These are phyloP conservation scores for Globodera rostochiensis DNA, from an alignment of 1,140 invertebrate species.

Conservation along the genomic window DNA sequence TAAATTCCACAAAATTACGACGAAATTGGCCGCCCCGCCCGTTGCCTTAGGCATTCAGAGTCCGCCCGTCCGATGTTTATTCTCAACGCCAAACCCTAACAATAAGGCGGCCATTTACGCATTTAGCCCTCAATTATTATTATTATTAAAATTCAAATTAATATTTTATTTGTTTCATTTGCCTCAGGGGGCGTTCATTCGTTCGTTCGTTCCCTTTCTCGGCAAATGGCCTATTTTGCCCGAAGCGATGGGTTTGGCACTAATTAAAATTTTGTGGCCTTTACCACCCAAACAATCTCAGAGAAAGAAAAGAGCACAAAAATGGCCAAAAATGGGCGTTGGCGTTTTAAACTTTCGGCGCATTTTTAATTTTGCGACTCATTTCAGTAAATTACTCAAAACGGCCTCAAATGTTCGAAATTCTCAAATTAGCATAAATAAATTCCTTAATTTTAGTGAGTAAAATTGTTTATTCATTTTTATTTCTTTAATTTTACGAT, in stretches of 20 bases:
- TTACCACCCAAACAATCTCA: background rate
- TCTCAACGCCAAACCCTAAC: background rate
- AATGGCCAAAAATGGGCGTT: background rate
- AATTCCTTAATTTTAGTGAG: background rate
- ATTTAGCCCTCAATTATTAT: background rate
- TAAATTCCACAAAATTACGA: too few species aligned
- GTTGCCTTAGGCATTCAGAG: background rate
- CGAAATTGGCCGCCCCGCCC: too few species aligned
- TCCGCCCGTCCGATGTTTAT: background rate
- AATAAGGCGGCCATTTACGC: background rate
- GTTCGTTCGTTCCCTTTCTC: background rate
- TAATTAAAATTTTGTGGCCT: background rate
- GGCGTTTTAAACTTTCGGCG: background rate
- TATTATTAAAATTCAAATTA: too few species aligned
- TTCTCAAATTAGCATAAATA: too few species aligned
- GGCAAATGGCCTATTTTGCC: background rate
- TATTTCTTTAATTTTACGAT: background rate
- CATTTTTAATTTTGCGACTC: background rate
- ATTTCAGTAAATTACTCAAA: background rate
- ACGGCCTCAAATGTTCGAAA: too few species aligned
- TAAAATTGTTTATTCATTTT: background rate
- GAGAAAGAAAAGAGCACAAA: too few species aligned
- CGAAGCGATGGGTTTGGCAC: background rate
- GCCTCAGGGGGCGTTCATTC: background rate
- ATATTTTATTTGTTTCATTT: background rate